Conservation (phyloP, 2,888 invertebrate species). For the Netelia virgata region DNA sequence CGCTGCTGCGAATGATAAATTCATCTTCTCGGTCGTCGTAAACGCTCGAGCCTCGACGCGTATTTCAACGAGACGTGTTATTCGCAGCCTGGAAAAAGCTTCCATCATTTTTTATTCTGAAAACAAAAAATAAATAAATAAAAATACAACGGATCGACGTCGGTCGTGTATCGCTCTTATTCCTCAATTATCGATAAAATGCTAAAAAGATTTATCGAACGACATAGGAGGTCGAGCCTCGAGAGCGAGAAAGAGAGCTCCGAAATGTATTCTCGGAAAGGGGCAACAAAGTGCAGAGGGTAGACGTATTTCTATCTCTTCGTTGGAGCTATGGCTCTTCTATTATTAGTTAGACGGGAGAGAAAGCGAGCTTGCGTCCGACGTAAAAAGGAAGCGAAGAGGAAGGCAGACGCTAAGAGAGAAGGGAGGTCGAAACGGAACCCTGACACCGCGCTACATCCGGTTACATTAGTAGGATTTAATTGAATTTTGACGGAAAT, state of each 20-base stretch:
- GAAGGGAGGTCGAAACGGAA: conserved; percentile 11
- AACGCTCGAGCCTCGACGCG: conserved; percentile 38
- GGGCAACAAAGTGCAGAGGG: conserved; percentile 70
- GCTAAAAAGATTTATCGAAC: conserved; percentile 25
- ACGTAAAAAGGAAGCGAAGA: conserved; percentile 36
- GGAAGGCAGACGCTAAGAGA: not conserved
- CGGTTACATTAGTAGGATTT: conserved; percentile 1
- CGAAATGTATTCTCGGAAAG: conserved; percentile 72
- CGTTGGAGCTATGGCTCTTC: conserved; percentile 71
- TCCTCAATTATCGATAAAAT: conserved; percentile 17
- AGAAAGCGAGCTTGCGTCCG: conserved; percentile 45
- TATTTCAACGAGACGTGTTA: no score
- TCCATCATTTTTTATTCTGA: not conserved
- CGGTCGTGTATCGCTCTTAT: not conserved
- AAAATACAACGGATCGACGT: no score
- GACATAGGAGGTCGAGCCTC: conserved; percentile 22
- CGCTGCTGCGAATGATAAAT: conserved; percentile 49
- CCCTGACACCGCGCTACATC: conserved; percentile 13
- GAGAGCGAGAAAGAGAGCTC: conserved; percentile 1
- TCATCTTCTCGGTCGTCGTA: conserved; percentile 59
- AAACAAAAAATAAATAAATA: no score
- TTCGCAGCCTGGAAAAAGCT: not conserved
- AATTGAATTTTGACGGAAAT: conserved; percentile 21
- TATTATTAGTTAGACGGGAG: conserved; percentile 74
- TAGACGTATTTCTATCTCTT: conserved; percentile 75